These are phyloP conservation scores for Steinernema carpocapsae DNA, from an alignment of 2,888 invertebrate genomes.

Conservation along the genomic window DNA sequence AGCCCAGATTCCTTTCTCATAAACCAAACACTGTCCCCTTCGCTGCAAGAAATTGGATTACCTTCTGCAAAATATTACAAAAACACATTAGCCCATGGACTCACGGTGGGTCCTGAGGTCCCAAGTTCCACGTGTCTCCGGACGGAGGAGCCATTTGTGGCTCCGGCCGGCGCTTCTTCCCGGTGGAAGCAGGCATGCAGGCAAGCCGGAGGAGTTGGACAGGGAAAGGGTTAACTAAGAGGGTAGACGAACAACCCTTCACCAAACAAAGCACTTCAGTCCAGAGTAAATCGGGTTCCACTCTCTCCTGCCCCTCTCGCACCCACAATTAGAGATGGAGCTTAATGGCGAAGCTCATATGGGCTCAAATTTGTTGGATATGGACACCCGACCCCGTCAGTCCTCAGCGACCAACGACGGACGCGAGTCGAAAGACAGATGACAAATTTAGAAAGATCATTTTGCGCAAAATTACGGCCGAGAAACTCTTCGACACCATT, in stretches of 20 bases:
- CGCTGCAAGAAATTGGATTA: neutral
- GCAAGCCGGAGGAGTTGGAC: neutral
- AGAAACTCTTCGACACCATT: no score
- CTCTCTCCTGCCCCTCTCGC: neutral
- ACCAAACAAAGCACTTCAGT: slow-evolving; percentile 32
- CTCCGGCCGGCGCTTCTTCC: no score
- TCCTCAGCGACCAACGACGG: neutral
- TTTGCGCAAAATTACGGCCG: no score
- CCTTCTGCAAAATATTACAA: no score
- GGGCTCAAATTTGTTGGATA: slow-evolving; percentile 1
- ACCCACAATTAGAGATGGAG: slow-evolving; percentile 26
- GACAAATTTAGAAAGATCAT: no score
- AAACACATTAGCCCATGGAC: no score
- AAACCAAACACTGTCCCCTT: neutral
- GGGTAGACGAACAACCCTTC: slow-evolving; percentile 16
- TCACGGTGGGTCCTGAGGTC: no score
- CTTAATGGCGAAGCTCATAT: neutral
- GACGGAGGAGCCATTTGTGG: no score
- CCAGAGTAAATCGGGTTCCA: slow-evolving; percentile 27
- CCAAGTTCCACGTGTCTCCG: no score
- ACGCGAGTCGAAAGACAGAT: no score
- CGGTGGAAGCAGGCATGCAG: no score
- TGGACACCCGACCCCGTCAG: neutral
- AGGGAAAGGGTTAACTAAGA: slow-evolving; percentile 8
- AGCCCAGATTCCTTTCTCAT: no score